phyloP scores from a whole-genome alignment of 2,113 vertebrate species.

The Motacilla tschutschensis region DNA sequence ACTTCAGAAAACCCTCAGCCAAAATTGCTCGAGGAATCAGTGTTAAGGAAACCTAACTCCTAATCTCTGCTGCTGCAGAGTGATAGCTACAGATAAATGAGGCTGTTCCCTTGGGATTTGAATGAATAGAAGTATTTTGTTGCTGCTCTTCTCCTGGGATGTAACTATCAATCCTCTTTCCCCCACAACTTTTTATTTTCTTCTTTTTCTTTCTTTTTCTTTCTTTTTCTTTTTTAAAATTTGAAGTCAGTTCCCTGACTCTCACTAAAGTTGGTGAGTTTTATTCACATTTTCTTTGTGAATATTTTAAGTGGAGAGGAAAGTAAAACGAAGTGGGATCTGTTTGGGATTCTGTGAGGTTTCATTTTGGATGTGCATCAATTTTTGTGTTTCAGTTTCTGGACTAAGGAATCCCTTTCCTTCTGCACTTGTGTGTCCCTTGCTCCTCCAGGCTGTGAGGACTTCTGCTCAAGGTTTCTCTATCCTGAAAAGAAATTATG shows the following conservation, averaged over 20 bases:
- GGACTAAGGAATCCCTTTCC: background rate
- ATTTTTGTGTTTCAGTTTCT: background rate
- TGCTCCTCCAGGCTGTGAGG: background rate
- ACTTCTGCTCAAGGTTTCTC: background rate
- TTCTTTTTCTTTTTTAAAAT: background rate
- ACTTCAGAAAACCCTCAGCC: background rate
- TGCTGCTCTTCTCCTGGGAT: background rate
- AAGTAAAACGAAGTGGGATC: background rate
- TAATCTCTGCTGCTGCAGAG: background rate
- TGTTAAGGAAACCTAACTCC: background rate
- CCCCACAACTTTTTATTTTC: background rate
- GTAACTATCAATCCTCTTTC: background rate
- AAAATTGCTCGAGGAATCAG: background rate
- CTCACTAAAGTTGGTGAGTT: background rate
- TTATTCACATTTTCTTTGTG: background rate
- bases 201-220: background rate
- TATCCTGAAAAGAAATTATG: background rate
- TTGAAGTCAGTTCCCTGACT: background rate
- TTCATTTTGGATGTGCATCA: background rate
- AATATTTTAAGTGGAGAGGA: background rate
- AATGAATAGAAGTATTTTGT: background rate
- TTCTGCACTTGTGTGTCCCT: rapidly evolving
- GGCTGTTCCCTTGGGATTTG: background rate
- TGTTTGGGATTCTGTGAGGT: background rate
- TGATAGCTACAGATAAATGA: background rate